These are phyloP conservation scores for Spatulosminthurus flaviceps DNA, from an alignment of 2,888 invertebrate species.

Conservation along the genomic window DNA sequence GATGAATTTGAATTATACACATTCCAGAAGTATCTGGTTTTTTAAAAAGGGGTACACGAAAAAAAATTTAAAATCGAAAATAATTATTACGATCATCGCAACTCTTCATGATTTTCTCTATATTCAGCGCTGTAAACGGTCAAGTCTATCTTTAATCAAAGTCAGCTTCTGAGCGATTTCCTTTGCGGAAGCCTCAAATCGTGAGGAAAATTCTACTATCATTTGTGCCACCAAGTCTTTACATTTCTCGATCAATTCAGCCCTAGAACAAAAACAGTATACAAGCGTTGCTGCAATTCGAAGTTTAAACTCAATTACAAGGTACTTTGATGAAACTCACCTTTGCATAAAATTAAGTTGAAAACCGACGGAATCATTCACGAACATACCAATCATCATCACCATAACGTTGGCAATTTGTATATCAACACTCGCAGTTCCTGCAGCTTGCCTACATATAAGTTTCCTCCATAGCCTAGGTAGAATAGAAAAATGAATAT, in stretches of 20 bases:
- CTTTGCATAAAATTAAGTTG: slow-evolving; percentile 46
- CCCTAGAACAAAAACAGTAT: slow-evolving; percentile 44
- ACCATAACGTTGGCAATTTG: slow-evolving; percentile 61
- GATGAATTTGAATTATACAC: too few relatives aligned
- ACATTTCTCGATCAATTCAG: slow-evolving; percentile 61
- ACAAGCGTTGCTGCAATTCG: too few relatives aligned
- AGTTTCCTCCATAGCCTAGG: slow-evolving; percentile 58
- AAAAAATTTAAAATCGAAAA: not conserved
- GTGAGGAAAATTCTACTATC: slow-evolving; percentile 62
- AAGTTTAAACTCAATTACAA: too few relatives aligned
- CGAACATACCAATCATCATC: slow-evolving; percentile 58
- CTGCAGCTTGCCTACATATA: slow-evolving; percentile 48
- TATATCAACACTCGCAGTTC: slow-evolving; percentile 51
- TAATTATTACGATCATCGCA: not conserved
- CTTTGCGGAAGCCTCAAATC: slow-evolving; percentile 57
- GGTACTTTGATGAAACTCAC: slow-evolving; percentile 16
- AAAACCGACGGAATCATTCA: slow-evolving; percentile 55
- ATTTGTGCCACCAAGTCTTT: slow-evolving; percentile 60
- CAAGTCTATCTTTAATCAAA: slow-evolving; percentile 54
- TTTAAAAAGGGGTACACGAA: not conserved
- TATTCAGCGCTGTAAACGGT: slow-evolving; percentile 42
- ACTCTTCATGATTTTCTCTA: not conserved
- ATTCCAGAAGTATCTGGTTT: too few relatives aligned
- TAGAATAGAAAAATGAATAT: not conserved
- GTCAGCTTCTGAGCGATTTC: slow-evolving; percentile 52